Evolutionary conservation across 2,888 invertebrate species (phyloP).

Genomic region (Phorcus lineatus): DNA sequence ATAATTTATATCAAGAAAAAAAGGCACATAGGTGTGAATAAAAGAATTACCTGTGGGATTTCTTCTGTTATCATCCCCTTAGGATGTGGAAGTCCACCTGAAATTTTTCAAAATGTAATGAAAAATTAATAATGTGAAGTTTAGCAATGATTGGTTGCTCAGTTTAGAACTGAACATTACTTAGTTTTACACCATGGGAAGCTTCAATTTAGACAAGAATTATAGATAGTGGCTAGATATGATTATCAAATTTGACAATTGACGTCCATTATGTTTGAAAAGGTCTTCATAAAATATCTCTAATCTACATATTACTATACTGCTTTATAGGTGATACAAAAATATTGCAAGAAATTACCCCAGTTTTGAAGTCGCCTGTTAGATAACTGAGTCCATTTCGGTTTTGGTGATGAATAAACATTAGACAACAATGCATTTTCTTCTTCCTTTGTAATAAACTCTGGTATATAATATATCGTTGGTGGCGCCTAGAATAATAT

Average conservation of each 20-base stretch:
- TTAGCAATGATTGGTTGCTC: no score
- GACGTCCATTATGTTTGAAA: no score
- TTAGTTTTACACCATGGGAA: no score
- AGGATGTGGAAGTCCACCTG: slow-evolving; percentile 90
- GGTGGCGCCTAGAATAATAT: slow-evolving; percentile 59
- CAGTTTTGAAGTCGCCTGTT: slow-evolving; percentile 97
- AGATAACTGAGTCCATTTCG: slow-evolving; percentile 95
- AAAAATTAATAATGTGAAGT: no score
- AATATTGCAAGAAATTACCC: slow-evolving; percentile 76
- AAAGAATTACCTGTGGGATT: slow-evolving; percentile 81
- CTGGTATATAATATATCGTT: slow-evolving; percentile 87
- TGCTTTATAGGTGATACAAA: not conserved
- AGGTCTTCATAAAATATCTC: no score
- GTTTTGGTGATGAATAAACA: slow-evolving; percentile 88
- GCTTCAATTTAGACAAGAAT: no score
- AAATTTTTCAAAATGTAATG: slow-evolving; percentile 21
- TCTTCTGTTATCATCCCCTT: slow-evolving; percentile 95
- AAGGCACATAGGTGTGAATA: no score
- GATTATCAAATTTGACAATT: no score
- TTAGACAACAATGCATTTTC: slow-evolving; percentile 82
- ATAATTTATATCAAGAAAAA: no score
- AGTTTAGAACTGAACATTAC: no score
- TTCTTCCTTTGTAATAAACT: slow-evolving; percentile 85
- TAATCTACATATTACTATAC: no score
- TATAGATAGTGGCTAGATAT: no score